phyloP scores from a whole-genome alignment of 1,140 invertebrate species.

The Schlechtendalia chinensis region DNA sequence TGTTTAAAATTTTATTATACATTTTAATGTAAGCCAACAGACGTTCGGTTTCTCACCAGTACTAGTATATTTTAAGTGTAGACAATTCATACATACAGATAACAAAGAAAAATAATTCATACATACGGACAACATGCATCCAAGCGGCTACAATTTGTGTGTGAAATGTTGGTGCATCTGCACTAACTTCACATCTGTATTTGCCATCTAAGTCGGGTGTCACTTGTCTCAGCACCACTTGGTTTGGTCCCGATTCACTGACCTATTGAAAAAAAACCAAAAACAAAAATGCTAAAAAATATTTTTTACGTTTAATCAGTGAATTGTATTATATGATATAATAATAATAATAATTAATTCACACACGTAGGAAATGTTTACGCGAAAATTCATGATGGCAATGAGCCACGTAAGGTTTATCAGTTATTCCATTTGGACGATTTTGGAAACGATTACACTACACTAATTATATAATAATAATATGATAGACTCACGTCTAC shows the following conservation, averaged over 20 bases:
- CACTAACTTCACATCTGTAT: constrained; percentile 80
- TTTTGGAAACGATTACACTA: background rate
- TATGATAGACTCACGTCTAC: constrained; percentile 66
- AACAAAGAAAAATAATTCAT: no score
- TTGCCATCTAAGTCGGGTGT: constrained; percentile 66
- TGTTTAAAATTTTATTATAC: no score
- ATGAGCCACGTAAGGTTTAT: constrained; percentile 18
- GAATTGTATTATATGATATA: no score
- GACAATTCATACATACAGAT: no score
- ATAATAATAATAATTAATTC: background rate
- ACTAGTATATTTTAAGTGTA: no score
- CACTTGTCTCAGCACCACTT: constrained; percentile 67
- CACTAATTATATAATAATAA: background rate
- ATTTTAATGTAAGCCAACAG: no score
- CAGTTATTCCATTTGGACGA: constrained; percentile 26
- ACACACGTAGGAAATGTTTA: constrained; percentile 51
- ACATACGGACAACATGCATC: constrained; percentile 71
- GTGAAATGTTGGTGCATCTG: constrained; percentile 80
- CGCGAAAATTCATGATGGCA: background rate
- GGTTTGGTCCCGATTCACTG: constrained; percentile 63
- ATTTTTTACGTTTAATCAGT: no score
- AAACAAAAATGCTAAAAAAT: background rate
- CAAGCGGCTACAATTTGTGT: constrained; percentile 66
- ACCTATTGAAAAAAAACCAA: constrained; percentile 57
- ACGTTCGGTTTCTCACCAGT: no score